A percentile compares a stretch with the other conserved stretches of the same genome.
These are phyloP conservation scores for Daboia siamensis DNA, from an alignment of 2,113 vertebrate species.

Conservation along the genomic window DNA sequence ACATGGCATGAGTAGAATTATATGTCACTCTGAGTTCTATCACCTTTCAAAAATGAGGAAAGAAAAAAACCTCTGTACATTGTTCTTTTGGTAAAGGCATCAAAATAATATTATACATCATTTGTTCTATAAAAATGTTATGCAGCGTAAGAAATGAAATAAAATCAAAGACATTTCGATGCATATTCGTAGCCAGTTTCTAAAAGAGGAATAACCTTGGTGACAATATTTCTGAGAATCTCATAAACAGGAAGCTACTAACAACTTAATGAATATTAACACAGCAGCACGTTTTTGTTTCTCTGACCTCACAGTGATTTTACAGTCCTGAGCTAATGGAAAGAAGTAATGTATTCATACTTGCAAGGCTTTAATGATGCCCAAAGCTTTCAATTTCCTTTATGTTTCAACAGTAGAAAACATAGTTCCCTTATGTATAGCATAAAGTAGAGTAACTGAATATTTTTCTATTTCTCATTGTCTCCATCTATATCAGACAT, in stretches of 20 bases:
- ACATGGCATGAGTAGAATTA: neutral
- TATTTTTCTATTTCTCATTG: conserved; percentile 60
- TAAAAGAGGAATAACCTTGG: conserved; percentile 13
- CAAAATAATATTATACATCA: neutral
- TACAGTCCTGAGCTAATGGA: conserved; percentile 69
- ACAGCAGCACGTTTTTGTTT: conserved; percentile 57
- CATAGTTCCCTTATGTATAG: conserved; percentile 73
- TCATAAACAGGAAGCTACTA: conserved; percentile 34
- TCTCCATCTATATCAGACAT: conserved; percentile 27
- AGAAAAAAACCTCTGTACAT: conserved; percentile 1
- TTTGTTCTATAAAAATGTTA: neutral
- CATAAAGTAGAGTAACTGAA: conserved; percentile 81
- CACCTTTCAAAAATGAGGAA: conserved; percentile 19
- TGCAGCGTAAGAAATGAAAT: neutral
- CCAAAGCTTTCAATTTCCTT: conserved; percentile 79
- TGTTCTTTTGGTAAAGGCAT: neutral
- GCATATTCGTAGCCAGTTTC: neutral
- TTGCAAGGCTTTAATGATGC: conserved; percentile 76
- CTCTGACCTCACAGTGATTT: conserved; percentile 63
- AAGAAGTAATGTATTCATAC: conserved; percentile 63
- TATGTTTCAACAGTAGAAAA: conserved; percentile 72
- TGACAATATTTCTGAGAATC: conserved; percentile 10
- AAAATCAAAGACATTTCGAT: neutral
- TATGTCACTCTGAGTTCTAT: neutral
- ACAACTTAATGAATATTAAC: conserved; percentile 44